Percentiles rank a stretch among this genome's conserved stretches.
phyloP scores from a whole-genome alignment of 1,140 invertebrate genomes.

The Cydia fagiglandana region DNA sequence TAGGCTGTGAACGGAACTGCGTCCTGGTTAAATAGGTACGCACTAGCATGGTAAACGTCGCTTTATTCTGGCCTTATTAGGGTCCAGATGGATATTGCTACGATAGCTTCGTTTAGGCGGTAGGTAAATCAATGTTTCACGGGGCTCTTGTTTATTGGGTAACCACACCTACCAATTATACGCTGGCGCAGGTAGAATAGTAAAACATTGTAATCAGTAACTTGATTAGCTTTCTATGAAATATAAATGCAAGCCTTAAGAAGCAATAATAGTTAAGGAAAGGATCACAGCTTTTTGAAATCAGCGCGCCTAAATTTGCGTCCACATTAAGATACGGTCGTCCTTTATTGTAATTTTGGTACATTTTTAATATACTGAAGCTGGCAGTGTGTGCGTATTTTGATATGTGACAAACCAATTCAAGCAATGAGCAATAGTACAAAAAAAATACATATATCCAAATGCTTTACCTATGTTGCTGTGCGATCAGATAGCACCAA shows the following conservation, averaged over 20 bases:
- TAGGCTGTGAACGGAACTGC: slow-evolving; percentile 53
- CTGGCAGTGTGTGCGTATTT: too few species aligned
- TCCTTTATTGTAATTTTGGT: too few species aligned
- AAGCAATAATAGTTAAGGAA: background rate
- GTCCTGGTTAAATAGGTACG: slow-evolving; percentile 45
- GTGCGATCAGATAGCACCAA: too few species aligned
- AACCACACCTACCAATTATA: slow-evolving; percentile 24
- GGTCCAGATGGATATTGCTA: background rate
- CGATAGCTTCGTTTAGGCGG: background rate
- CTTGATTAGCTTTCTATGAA: background rate
- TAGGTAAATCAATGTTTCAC: background rate
- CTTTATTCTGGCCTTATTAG: slow-evolving; percentile 11
- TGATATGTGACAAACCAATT: too few species aligned
- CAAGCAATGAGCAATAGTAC: too few species aligned
- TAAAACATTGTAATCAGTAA: slow-evolving; percentile 9
- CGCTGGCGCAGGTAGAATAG: background rate
- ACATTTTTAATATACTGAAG: too few species aligned
- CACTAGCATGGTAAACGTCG: slow-evolving; percentile 39
- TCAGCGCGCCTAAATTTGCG: background rate
- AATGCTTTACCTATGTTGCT: too few species aligned
- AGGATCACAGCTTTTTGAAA: background rate
- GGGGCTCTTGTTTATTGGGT: slow-evolving; percentile 22
- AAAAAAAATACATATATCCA: too few species aligned
- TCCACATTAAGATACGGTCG: too few species aligned
- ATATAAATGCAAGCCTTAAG: background rate